A percentile compares a stretch with the other conserved stretches of the same genome.
phyloP scores from a whole-genome alignment of 2,888 invertebrate genomes.

The Disparrhopalites patrizii region DNA sequence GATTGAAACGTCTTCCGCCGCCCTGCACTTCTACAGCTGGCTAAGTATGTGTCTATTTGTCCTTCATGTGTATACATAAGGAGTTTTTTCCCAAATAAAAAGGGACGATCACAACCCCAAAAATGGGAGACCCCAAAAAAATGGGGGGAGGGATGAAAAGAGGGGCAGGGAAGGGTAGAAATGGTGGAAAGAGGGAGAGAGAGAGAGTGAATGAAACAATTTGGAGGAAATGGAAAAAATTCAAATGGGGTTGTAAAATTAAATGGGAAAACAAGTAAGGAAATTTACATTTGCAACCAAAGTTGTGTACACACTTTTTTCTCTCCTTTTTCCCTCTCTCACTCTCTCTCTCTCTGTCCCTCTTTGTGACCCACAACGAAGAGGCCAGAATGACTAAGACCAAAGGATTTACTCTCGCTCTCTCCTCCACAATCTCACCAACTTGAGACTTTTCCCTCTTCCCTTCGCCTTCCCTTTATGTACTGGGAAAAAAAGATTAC shows the following conservation, averaged over 20 bases:
- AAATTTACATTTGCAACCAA: slow-evolving; percentile 23
- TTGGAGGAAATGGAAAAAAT: slow-evolving; percentile 21
- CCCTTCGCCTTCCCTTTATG: too few relatives aligned
- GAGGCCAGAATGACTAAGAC: too few relatives aligned
- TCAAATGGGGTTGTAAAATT: slow-evolving; percentile 23
- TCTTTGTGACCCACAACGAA: not conserved
- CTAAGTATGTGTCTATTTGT: too few relatives aligned
- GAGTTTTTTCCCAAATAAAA: too few relatives aligned
- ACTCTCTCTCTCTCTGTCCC: not conserved
- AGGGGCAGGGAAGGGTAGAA: not conserved
- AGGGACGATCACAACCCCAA: not conserved
- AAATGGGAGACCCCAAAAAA: not conserved
- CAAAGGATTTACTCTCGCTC: too few relatives aligned
- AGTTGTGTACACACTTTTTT: not conserved
- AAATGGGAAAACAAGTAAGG: slow-evolving; percentile 25
- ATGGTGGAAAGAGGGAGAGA: too few relatives aligned
- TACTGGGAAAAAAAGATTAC: too few relatives aligned
- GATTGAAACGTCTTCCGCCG: too few relatives aligned
- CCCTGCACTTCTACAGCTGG: too few relatives aligned
- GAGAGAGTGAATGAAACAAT: slow-evolving; percentile 13
- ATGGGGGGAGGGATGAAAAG: not conserved
- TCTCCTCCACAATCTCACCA: not conserved
- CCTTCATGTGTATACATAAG: too few relatives aligned
- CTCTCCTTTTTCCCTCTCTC: not conserved
- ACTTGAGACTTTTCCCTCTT: not conserved